Evolutionary conservation across 2,797 vertebrate species (phyloP).

Genomic region (Cheirogaleus major): DNA sequence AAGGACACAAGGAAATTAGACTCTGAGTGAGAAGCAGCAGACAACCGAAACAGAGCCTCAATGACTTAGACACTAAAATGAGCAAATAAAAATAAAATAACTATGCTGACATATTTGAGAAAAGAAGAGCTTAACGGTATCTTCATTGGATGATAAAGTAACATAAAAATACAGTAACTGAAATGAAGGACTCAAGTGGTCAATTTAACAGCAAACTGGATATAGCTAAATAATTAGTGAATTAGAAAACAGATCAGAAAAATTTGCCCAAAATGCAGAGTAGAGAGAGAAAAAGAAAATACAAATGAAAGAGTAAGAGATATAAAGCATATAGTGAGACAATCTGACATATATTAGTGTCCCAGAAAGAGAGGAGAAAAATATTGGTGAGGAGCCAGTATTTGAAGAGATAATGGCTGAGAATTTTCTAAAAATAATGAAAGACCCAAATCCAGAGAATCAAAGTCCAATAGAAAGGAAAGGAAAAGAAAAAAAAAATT

Average conservation of each 20-base stretch:
- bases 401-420: not conserved
- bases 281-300: not conserved
- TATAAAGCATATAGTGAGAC: not conserved
- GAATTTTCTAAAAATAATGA: not conserved
- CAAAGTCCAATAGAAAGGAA: not conserved
- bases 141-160: not conserved
- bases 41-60: not conserved
- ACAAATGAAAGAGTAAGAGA: not conserved
- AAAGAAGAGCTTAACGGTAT: not conserved
- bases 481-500: not conserved
- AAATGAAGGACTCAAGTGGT: not conserved
- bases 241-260: slow-evolving; percentile 1
- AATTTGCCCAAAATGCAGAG: not conserved
- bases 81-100: not conserved
- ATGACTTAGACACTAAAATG: not conserved
- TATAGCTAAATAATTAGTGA: not conserved
- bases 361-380: not conserved
- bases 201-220: not conserved
- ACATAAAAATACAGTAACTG: fast-evolving
- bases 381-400: not conserved
- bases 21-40: not conserved
- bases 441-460: not conserved
- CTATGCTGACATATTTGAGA: not conserved
- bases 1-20: not conserved
- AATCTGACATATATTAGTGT: not conserved